phyloP scores from a whole-genome alignment of 2,113 vertebrate genomes.

The Stictonetta naevosa region DNA sequence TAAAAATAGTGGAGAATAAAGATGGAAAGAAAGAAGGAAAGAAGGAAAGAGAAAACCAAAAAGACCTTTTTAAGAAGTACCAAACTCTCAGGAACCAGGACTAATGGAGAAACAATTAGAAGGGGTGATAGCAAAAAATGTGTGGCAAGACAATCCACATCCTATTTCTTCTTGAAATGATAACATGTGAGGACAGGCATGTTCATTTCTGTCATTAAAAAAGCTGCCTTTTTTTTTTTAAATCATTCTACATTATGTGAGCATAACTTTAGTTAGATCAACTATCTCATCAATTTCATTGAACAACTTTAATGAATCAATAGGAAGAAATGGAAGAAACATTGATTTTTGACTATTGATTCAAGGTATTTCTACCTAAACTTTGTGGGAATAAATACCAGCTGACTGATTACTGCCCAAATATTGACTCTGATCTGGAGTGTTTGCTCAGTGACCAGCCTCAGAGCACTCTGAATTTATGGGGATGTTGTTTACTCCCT shows the following conservation, averaged over 20 bases:
- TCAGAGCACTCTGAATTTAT: background rate
- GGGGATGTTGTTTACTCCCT: background rate
- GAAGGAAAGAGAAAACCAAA: too few species aligned
- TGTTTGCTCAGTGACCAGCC: conserved; percentile 19
- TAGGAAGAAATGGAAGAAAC: background rate
- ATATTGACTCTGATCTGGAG: conserved; percentile 16
- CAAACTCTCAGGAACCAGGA: background rate
- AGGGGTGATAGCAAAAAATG: background rate
- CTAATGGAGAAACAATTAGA: background rate
- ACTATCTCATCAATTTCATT: background rate
- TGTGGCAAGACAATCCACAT: background rate
- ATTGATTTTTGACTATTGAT: background rate
- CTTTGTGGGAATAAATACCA: background rate
- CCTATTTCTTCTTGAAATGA: background rate
- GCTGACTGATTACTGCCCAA: conserved; percentile 21
- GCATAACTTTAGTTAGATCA: background rate
- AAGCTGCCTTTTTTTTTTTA: background rate
- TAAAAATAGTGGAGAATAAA: background rate
- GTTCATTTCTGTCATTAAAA: background rate
- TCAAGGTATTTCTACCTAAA: background rate
- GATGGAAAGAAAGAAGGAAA: too few species aligned
- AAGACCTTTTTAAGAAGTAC: background rate
- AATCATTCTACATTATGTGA: background rate
- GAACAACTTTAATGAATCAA: fast-evolving
- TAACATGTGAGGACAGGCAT: background rate